Conservation (phyloP, 2,113 vertebrate genomes). For the Myrmecobius fasciatus region DNA sequence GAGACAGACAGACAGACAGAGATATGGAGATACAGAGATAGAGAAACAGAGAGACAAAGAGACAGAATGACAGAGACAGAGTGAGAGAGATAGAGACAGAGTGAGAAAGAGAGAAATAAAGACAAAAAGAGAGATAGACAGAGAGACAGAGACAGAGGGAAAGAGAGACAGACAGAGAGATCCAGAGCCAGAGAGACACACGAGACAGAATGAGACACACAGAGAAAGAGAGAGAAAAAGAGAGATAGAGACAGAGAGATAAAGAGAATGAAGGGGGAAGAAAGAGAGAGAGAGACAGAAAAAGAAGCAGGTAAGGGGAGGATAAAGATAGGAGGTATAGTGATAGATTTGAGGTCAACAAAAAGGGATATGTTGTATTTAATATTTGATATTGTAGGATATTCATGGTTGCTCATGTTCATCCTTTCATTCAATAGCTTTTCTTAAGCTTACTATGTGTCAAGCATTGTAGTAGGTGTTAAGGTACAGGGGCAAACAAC, state of each 20-base stretch:
- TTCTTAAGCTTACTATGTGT: background rate
- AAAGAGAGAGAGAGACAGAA: no score
- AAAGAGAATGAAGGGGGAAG: no score
- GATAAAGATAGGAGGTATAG: background rate
- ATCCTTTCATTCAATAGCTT: background rate
- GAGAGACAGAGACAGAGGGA: no score
- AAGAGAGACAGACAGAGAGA: no score
- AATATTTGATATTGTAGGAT: background rate
- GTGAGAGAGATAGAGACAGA: background rate
- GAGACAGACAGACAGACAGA: no score
- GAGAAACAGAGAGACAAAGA: background rate
- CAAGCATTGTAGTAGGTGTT: background rate
- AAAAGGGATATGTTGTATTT: background rate
- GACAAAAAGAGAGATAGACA: no score
- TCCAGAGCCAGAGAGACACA: no score
- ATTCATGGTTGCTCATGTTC: background rate
- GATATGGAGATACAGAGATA: no score
- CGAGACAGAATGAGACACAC: no score
- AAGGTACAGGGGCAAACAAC: background rate
- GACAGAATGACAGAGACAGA: no score
- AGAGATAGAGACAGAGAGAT: no score
- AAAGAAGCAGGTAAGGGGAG: background rate
- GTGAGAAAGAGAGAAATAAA: background rate
- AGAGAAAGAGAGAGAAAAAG: background rate
- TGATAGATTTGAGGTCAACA: background rate